Evolutionary conservation across 2,888 invertebrate genomes (phyloP).

Genomic region (Heliconius erato): DNA sequence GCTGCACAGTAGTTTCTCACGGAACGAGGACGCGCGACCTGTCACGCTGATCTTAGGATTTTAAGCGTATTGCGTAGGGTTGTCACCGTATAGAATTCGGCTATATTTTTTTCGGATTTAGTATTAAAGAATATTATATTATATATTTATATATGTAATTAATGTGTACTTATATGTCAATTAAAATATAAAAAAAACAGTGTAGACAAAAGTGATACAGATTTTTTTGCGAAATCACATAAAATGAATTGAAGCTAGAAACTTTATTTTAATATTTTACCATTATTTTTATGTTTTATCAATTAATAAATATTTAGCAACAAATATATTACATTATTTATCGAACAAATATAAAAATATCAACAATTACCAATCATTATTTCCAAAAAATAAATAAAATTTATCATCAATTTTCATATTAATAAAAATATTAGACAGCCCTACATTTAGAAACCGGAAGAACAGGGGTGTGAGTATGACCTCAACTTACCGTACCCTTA

Average conservation of each 20-base stretch:
- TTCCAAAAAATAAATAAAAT: neutral
- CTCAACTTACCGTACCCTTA: constrained; percentile 83
- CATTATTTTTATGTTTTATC: too few relatives aligned
- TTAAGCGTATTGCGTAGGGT: constrained; percentile 58
- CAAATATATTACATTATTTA: too few relatives aligned
- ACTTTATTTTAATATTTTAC: too few relatives aligned
- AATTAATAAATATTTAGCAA: too few relatives aligned
- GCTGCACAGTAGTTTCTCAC: constrained; percentile 72
- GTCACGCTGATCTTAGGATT: constrained; percentile 64
- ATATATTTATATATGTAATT: neutral
- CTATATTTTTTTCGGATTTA: neutral
- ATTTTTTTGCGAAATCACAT: too few relatives aligned
- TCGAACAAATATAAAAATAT: too few relatives aligned
- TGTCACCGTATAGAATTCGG: constrained; percentile 49
- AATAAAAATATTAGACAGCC: constrained; percentile 63
- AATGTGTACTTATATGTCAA: too few relatives aligned
- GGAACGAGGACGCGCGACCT: constrained; percentile 72
- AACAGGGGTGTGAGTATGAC: constrained; percentile 85
- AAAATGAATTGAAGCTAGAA: too few relatives aligned
- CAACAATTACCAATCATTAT: neutral
- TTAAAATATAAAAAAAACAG: too few relatives aligned
- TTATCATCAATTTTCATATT: neutral
- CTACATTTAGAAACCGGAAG: constrained; percentile 73
- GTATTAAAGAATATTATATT: neutral
- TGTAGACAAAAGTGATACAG: too few relatives aligned